Evolutionary conservation across 2,797 vertebrate species (phyloP), one percentile per base, ranked within the genome.

Genomic region (Leptoclinus maculatus): DNA sequence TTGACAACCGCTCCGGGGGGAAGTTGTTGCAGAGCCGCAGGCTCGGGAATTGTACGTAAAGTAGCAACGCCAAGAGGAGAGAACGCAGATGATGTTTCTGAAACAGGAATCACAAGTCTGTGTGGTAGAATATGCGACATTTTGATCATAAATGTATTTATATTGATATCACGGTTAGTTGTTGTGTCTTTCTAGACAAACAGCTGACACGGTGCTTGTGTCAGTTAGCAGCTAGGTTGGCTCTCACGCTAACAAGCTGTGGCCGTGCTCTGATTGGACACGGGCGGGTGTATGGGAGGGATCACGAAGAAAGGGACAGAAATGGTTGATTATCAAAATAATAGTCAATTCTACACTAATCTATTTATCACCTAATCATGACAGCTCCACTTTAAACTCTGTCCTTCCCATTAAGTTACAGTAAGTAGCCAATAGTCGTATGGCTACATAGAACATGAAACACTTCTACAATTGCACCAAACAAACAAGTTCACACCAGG

Each of bases 361-460:
- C 54, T 39, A 43, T 39, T 39, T 45, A 63, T 74, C 3, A 1
- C 3, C 27, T 32, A 14, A 29, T 71, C n/a, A 32, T n/a, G 63
- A n/a, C 23, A 59, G 51, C 49, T 72, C 7, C n/a, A 38, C 72
- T 76, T 74, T 58, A 65, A 72, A 66, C 60, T 71, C 36, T 56
- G 36, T 67, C n/a, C 66, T 78, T 78, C 43, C 53, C 38, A 13
- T 60, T 59, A 71, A 80, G 69, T 78, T 71, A 16, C 36, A 68
- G 49, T 5, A 39, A 79, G 56, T 21, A 45, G 59, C 32, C 65
- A 21, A 0, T 7, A 32, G 27, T 57, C 36, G 59, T 58, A 32
- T 67, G 56, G 86, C 75, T 62, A 9, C 74, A 25, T 12, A 66
- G 23, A 79, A 59, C 71, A 14, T 77, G 25, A 71, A 72, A 38